Base-by-base conservation (phyloP, 2,113 vertebrate genomes). In the Leptodactylus fuscus region DNA sequence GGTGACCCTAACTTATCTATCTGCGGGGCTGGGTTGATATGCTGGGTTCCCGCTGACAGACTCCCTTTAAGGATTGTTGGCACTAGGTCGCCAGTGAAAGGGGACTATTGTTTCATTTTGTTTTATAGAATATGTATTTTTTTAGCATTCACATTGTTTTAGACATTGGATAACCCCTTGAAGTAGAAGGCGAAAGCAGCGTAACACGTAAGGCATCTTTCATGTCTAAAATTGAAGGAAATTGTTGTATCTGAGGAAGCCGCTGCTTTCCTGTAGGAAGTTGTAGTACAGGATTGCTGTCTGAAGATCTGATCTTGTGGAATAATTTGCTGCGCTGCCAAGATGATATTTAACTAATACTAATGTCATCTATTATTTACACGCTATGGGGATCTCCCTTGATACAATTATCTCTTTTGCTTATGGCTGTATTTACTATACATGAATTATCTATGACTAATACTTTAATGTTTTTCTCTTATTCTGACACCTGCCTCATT, bases 251-350 rank as follows among this genome's bases (percentile, higher is more conserved):
- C n/a, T 4, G 53, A 80, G 77, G 77, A 80, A 58, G 77, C 20
- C 1, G 55, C 36, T 80, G 27, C 51, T 80, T 80, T 80, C 77
- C 77, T 80, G 77, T 80, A 80, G 77, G 77, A 80, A 80, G 77
- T 80, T 80, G 77, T 80, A 60, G 77, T 38, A 80, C 53, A 13
- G 8, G 32, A 27, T 24, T 62, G 32, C 24, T 36, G 22, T 55
- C 29, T 79, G 76, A 58, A 79, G 53, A 79, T 79, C 41, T 79
- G 53, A 41, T 60, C 58, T 16, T 58, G n/a, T n/a, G 53, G 3
- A 34, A 79, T 60, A 41, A 79, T 58, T 60, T 79, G 24, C 24
- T 27, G 10, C 24, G 77, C 77, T 80, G 77, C 77, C 77, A 80
- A 79, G 10, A 60, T 79, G 22, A 58, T 41, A 60, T 24, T 34